A percentile compares a stretch with the other conserved stretches of the same genome.
phyloP scores from a whole-genome alignment of 2,888 invertebrate species.

The Nineta flava region DNA sequence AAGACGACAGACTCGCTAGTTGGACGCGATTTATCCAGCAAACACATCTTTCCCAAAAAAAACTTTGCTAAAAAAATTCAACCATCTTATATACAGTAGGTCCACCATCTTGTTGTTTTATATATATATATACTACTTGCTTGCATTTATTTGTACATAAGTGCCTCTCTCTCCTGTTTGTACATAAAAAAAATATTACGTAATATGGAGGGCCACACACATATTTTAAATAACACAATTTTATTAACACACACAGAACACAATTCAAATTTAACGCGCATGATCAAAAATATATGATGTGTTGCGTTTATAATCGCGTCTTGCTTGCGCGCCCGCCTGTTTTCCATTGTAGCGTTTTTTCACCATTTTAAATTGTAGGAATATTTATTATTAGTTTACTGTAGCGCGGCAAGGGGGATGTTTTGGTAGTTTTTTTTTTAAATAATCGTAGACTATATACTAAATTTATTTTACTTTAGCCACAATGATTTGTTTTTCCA shows the following conservation, averaged over 20 bases:
- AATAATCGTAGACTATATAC: not conserved
- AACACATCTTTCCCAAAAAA: too few relatives aligned
- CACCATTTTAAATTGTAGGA: not conserved
- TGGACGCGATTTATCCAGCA: not conserved
- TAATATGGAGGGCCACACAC: not conserved
- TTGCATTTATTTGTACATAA: conserved; percentile 1
- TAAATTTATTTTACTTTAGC: not conserved
- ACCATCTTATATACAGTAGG: not conserved
- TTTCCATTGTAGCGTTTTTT: not conserved
- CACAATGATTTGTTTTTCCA: too few relatives aligned
- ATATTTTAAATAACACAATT: too few relatives aligned
- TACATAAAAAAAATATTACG: not conserved
- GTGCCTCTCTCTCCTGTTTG: not conserved
- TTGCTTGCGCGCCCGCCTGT: not conserved
- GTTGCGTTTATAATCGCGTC: not conserved
- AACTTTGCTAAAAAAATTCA: too few relatives aligned
- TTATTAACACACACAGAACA: too few relatives aligned
- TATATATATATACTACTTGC: not conserved
- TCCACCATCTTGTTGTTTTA: not conserved
- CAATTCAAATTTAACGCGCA: too few relatives aligned
- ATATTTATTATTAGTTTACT: not conserved
- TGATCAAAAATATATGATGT: too few relatives aligned
- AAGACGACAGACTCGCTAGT: not conserved
- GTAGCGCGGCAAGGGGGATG: not conserved
- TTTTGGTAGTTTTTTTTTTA: not conserved